Percentiles rank a stretch among this genome's conserved stretches.
These are phyloP conservation scores for Cryptus viduatorius DNA, from an alignment of 2,888 invertebrate genomes.

Conservation along the genomic window DNA sequence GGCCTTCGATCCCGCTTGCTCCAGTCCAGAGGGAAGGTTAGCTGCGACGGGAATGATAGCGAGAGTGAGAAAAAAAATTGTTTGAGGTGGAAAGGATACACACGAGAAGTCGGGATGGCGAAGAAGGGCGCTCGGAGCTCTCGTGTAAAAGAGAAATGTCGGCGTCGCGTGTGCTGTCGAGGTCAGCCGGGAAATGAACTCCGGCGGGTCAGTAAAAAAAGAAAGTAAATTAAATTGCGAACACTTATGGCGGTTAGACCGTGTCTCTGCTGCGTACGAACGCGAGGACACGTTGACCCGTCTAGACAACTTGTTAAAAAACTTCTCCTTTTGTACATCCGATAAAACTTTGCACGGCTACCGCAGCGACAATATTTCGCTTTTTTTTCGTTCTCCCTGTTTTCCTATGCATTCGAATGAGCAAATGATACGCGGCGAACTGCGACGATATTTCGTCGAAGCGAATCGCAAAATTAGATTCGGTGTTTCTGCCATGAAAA, in stretches of 20 bases:
- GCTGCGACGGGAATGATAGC: neutral
- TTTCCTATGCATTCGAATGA: conserved; percentile 1
- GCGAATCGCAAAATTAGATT: neutral
- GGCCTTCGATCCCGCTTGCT: conserved; percentile 17
- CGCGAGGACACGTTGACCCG: conserved; percentile 15
- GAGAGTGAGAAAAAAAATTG: neutral
- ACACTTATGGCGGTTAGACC: conserved; percentile 50
- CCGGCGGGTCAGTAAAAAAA: conserved; percentile 30
- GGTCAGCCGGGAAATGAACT: conserved; percentile 65
- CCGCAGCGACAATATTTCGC: neutral
- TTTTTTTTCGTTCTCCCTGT: neutral
- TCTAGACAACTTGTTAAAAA: conserved; percentile 4
- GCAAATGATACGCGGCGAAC: neutral
- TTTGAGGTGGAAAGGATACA: conserved; percentile 5
- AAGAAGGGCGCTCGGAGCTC: conserved; percentile 11
- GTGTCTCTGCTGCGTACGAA: neutral
- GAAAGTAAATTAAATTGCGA: conserved; percentile 63
- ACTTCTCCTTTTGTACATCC: conserved; percentile 1
- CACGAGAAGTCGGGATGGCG: neutral
- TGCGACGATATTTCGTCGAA: neutral
- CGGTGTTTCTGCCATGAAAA: conserved; percentile 1
- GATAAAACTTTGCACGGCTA: conserved; percentile 35
- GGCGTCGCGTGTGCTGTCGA: conserved; percentile 31
- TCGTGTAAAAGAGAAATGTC: conserved; percentile 46
- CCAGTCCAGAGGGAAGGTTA: neutral